These are phyloP conservation scores for Lucilia sericata DNA, from an alignment of 1,140 invertebrate species.

Conservation along the genomic window DNA sequence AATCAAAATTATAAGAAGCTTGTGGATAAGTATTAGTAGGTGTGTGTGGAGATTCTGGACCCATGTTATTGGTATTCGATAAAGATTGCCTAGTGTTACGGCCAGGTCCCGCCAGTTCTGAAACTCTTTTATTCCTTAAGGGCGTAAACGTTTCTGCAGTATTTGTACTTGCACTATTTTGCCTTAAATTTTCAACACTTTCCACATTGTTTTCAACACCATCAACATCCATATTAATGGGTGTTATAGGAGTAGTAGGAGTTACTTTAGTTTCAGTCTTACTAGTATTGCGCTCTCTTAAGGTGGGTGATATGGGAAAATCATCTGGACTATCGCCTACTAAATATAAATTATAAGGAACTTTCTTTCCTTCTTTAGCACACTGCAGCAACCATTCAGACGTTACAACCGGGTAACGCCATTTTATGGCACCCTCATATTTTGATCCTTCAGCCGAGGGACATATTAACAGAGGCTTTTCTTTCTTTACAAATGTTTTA, in stretches of 20 bases:
- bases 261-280: slow-evolving; percentile 13
- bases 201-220: slow-evolving; percentile 16
- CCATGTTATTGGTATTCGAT: background rate
- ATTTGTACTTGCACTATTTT: background rate
- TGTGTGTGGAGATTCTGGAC: slow-evolving; percentile 57
- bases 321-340: slow-evolving; percentile 71
- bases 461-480: slow-evolving; percentile 75
- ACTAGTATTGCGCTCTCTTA: slow-evolving; percentile 51
- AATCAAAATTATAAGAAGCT: slow-evolving; percentile 57
- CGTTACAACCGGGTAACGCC: slow-evolving; percentile 79
- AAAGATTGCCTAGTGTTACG: slow-evolving; percentile 44
- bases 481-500: slow-evolving; percentile 71
- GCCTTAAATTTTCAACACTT: slow-evolving; percentile 10
- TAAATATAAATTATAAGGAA: slow-evolving; percentile 73
- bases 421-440: slow-evolving; percentile 85
- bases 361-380: slow-evolving; percentile 69
- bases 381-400: slow-evolving; percentile 83
- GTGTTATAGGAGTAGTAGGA: slow-evolving; percentile 8
- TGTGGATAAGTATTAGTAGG: slow-evolving; percentile 51
- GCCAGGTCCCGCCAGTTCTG: slow-evolving; percentile 54
- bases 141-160: slow-evolving; percentile 55
- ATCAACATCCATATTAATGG: slow-evolving; percentile 30
- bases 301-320: slow-evolving; percentile 56
- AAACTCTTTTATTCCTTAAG: slow-evolving; percentile 59
- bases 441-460: slow-evolving; percentile 80